phyloP scores from a whole-genome alignment of 2,113 vertebrate species.

The Channa argus region DNA sequence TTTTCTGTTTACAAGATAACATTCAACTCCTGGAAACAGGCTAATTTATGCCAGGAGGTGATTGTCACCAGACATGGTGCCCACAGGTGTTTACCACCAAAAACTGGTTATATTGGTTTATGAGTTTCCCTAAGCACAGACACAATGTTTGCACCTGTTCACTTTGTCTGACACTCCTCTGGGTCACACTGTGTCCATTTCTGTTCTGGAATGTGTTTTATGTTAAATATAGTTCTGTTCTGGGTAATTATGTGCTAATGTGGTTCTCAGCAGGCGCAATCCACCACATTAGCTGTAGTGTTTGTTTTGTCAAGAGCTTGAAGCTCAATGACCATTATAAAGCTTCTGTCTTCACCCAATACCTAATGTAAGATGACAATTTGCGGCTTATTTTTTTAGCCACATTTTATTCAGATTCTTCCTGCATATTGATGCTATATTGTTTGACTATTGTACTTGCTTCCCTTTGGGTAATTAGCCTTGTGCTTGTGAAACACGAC shows the following conservation, averaged over 20 bases:
- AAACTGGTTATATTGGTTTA: background rate
- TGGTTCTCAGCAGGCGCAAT: constrained; percentile 6
- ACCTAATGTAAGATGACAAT: constrained; percentile 1
- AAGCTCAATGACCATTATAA: constrained; percentile 14
- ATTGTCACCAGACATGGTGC: background rate
- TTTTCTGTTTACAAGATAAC: background rate
- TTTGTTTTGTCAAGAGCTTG: constrained; percentile 1
- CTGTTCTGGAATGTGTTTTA: background rate
- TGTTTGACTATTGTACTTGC: background rate
- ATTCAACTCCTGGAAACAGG: background rate
- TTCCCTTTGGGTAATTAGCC: constrained; percentile 20
- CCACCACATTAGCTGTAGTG: constrained; percentile 14
- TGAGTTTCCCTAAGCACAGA: background rate
- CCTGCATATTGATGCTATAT: too few relatives aligned
- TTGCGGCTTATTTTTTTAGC: background rate
- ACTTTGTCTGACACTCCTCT: background rate
- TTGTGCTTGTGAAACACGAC: background rate
- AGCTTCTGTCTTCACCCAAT: constrained; percentile 12
- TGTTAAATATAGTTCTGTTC: constrained; percentile 29
- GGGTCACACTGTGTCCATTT: background rate
- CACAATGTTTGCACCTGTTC: background rate
- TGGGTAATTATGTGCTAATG: constrained; percentile 1
- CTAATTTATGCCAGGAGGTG: background rate
- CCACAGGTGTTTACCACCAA: background rate
- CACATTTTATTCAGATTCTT: too few relatives aligned